Evolutionary conservation across 2,113 vertebrate genomes (phyloP), one percentile per base, ranked within the genome.

Genomic region (Enhydra lutris): DNA sequence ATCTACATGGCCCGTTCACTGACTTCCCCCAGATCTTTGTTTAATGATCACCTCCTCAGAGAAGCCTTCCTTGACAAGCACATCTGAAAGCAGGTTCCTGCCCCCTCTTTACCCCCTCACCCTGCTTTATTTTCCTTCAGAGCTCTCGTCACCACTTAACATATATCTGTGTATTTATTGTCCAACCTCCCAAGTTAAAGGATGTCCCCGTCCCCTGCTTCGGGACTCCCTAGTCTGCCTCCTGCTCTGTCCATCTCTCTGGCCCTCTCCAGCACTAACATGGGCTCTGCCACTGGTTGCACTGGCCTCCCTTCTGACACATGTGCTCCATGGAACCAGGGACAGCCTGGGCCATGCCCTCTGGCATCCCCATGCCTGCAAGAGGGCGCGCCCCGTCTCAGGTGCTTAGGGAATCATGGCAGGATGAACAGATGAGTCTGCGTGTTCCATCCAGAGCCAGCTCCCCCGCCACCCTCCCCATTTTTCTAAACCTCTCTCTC

Each of bases 151-250:
- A 0, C 23, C 42, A 15, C 55, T 9, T 42, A 13, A 13, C 36
- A 24, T 4, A 1, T 4, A 29, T 17, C 42, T 74, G 47, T n/a
- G 1, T 29, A 80, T 20, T 18, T n/a, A 0, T 7, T 14, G 24
- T 45, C 50, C 45, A 2, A 0, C 10, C 55, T 52, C 67, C 39
- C 90, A 0, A 0, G 10, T n/a, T 59, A 7, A 34, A 1, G 4
- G 0, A 4, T 17, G 1, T 6, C 57, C 7, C 36, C 1, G 0
- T 34, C 55, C 45, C n/a, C 4, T 1, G 8, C 23, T 23, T 47
- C 21, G 0, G 0, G 23, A 1, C 34, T 36, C 55, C 52, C 23
- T 42, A 6, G 50, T 63, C 61, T 9, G 15, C 6, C 5, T 45
- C 80, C 63, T 9, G 47, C 67, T 31, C 6, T 50, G 2, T 42